phyloP scores from a whole-genome alignment of 1,140 invertebrate species.

The Lepidurus couesii region DNA sequence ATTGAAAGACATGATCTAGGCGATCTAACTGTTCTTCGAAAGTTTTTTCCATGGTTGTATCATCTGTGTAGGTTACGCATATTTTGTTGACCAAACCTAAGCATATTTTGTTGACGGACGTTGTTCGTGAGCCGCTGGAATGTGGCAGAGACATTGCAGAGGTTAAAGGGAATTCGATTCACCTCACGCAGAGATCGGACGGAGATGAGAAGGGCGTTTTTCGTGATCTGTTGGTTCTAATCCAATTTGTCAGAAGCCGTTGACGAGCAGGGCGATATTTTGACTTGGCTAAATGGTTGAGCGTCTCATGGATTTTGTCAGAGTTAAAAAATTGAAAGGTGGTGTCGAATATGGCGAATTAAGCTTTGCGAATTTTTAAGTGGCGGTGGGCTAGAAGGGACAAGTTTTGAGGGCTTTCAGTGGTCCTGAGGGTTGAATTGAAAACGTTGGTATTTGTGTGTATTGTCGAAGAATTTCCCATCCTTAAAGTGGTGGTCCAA shows the following conservation, averaged over 20 bases:
- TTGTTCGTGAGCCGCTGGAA: constrained; percentile 45
- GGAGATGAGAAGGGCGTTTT: constrained; percentile 47
- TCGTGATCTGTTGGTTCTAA: constrained; percentile 42
- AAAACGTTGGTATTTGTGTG: too few relatives aligned
- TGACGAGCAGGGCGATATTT: constrained; percentile 43
- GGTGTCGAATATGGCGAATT: too few relatives aligned
- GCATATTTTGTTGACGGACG: constrained; percentile 35
- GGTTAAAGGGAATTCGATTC: constrained; percentile 46
- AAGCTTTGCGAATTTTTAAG: too few relatives aligned
- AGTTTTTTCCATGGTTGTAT: constrained; percentile 44
- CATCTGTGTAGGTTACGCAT: constrained; percentile 45
- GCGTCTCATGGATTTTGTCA: constrained; percentile 43
- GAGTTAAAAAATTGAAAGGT: too few relatives aligned
- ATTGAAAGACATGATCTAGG: constrained; percentile 40
- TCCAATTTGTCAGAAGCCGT: constrained; percentile 48
- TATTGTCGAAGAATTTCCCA: too few relatives aligned
- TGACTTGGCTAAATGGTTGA: constrained; percentile 43
- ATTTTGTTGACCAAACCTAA: constrained; percentile 35
- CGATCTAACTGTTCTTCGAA: constrained; percentile 43
- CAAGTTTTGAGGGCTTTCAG: too few relatives aligned
- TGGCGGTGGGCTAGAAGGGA: too few relatives aligned
- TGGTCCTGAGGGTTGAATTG: too few relatives aligned
- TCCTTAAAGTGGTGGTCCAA: too few relatives aligned
- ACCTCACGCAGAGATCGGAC: constrained; percentile 45
- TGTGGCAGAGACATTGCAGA: constrained; percentile 45